Evolutionary conservation across 2,888 invertebrate species (phyloP), one percentile per base, ranked within the genome.

Genomic region (Diarsia dahlii): DNA sequence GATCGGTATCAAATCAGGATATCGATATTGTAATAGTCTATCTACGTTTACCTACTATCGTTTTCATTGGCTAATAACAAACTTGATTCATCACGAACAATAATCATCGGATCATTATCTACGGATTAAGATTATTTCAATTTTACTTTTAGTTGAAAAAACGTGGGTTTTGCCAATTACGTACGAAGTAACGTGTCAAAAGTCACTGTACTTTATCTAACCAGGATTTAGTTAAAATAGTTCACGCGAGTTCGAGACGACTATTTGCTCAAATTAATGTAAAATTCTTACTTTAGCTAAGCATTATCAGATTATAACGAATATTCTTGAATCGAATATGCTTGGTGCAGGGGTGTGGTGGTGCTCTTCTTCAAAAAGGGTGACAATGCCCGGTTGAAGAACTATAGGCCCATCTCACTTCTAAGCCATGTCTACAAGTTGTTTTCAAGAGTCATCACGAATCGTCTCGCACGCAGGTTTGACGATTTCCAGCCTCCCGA

Each of bases 61-160:
- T 20, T 54, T 28, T 66, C 18, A 50, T 50, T 76, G 28, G 18
- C 60, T 60, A 34, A 58, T 45, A 52, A 50, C 50, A 52, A 52
- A 60, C 6, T 28, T 65, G 65, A 50, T 75, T 66, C 10, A 60
- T 52, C 12, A 3, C 52, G 62, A 66, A 76, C 58, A 39, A 23
- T 34, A 62, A 76, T 76, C 34, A 46, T 10, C 18, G 15, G 58
- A 60, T 68, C 20, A 34, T 20, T 68, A 76, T 76, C 77, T 62
- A 4, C 20, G 52, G 68, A 62, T 62, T 48, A 69, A 54, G 76
- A 76, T 75, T 39, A 39, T 66, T 39, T 18, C 0, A 8, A 15
- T 50, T 67, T 67, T 28, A n/a, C n/a, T 54, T 39, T 54, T 2
- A 46, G 20, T 28, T 9, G 1, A 10, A 20, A 20, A 15, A 58